These are phyloP conservation scores for Tachysurus fulvidraco DNA, from an alignment of 2,113 vertebrate species.

Conservation along the genomic window DNA sequence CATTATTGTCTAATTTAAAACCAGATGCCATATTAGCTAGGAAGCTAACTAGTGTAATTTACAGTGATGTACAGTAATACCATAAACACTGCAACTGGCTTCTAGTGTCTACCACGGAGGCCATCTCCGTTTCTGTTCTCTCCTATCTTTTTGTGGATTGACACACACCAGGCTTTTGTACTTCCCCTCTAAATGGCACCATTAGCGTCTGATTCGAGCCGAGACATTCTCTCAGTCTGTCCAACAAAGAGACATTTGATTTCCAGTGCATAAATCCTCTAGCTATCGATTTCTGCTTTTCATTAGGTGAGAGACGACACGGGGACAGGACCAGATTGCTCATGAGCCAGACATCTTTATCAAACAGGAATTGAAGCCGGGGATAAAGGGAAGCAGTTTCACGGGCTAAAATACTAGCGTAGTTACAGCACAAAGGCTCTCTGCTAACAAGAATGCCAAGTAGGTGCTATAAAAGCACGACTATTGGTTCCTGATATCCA, in stretches of 20 bases:
- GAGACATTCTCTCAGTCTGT: conserved; percentile 28
- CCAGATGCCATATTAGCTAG: neutral
- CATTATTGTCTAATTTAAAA: neutral
- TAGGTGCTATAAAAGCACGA: too few relatives aligned
- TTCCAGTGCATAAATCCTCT: conserved; percentile 46
- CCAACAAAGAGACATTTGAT: conserved; percentile 50
- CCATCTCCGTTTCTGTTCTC: too few relatives aligned
- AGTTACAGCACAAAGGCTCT: neutral
- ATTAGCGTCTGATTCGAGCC: conserved; percentile 31
- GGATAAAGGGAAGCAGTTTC: neutral
- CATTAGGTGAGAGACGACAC: conserved; percentile 37
- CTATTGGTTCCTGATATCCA: neutral
- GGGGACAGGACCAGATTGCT: conserved; percentile 18
- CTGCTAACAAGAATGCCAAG: neutral
- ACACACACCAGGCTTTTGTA: conserved; percentile 17
- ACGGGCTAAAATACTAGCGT: neutral
- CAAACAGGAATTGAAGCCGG: conserved; percentile 16
- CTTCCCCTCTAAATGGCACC: conserved; percentile 33
- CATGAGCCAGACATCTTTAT: conserved; percentile 36
- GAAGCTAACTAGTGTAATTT: neutral
- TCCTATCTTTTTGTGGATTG: neutral
- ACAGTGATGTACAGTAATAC: neutral
- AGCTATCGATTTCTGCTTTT: conserved; percentile 50
- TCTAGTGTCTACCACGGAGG: neutral
- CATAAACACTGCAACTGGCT: neutral